phyloP scores from a whole-genome alignment of 2,113 vertebrate genomes.

The Romanogobio albipinnatus region DNA sequence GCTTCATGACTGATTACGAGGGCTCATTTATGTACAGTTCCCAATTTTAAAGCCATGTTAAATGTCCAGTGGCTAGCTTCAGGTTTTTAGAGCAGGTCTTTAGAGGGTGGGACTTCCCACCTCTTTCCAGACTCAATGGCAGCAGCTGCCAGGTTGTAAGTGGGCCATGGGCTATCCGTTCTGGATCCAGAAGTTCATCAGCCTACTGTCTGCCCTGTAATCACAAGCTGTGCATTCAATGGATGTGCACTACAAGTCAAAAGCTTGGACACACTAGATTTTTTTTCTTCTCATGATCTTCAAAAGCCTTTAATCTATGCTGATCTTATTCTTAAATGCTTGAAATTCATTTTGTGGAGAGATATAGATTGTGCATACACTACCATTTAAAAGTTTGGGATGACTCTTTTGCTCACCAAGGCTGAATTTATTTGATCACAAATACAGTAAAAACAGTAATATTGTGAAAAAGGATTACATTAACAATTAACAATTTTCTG shows the following conservation, averaged over 20 bases:
- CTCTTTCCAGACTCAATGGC: neutral
- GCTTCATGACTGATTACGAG: neutral
- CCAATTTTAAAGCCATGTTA: neutral
- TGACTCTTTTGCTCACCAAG: neutral
- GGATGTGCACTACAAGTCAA: neutral
- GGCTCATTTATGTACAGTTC: neutral
- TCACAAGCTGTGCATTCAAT: neutral
- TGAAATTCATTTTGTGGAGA: neutral
- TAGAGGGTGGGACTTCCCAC: neutral
- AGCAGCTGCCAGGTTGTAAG: neutral
- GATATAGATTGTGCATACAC: neutral
- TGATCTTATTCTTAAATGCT: neutral
- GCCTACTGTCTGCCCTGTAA: neutral
- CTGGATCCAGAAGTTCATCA: neutral
- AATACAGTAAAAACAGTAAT: neutral
- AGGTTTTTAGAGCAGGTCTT: constrained; percentile 15
- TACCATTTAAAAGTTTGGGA: neutral
- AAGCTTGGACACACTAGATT: neutral
- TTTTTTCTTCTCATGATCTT: neutral
- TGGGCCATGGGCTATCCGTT: neutral
- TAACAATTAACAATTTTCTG: neutral
- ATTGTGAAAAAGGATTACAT: neutral
- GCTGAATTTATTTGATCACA: neutral
- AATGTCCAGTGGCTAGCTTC: constrained; percentile 12
- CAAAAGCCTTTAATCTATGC: neutral